Evolutionary conservation across 2,113 vertebrate species (phyloP).

Genomic region (Falco punctatus): DNA sequence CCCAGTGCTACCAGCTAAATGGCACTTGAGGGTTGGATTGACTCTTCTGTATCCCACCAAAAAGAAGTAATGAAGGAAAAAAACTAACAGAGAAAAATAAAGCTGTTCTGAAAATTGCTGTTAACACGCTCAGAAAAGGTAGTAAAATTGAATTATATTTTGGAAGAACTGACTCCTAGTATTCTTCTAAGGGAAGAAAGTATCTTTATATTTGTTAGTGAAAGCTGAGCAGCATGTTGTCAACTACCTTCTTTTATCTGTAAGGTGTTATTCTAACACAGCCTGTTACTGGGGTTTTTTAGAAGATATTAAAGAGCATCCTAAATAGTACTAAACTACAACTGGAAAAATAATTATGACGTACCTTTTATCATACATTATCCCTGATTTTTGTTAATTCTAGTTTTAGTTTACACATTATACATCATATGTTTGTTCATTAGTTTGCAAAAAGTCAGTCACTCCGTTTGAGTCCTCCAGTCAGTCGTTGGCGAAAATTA

Average conservation of each 20-base stretch:
- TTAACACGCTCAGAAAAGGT: not conserved
- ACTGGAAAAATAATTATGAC: not conserved
- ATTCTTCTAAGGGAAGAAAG: not conserved
- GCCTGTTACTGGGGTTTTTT: not conserved
- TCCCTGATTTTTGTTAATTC: not conserved
- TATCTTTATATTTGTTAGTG: not conserved
- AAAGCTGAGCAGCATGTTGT: not conserved
- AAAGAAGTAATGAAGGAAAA: not conserved
- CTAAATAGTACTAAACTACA: not conserved
- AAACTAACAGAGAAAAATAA: not conserved
- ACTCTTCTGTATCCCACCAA: not conserved
- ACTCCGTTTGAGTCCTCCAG: slow-evolving; percentile 1
- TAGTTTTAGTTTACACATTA: not conserved
- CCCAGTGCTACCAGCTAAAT: not conserved
- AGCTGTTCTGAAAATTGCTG: not conserved
- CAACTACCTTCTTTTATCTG: not conserved
- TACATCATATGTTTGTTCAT: not conserved
- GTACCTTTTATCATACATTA: not conserved
- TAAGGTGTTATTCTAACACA: not conserved
- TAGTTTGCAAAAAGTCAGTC: slow-evolving; percentile 3
- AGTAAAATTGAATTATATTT: not conserved
- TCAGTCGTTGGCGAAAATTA: slow-evolving; percentile 36
- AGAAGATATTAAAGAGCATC: not conserved
- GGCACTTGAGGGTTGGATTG: not conserved
- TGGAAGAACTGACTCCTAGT: not conserved